Percentiles rank a stretch among this genome's conserved stretches.
Conservation (phyloP, 2,888 invertebrate genomes). For the Tiphia femorata region DNA sequence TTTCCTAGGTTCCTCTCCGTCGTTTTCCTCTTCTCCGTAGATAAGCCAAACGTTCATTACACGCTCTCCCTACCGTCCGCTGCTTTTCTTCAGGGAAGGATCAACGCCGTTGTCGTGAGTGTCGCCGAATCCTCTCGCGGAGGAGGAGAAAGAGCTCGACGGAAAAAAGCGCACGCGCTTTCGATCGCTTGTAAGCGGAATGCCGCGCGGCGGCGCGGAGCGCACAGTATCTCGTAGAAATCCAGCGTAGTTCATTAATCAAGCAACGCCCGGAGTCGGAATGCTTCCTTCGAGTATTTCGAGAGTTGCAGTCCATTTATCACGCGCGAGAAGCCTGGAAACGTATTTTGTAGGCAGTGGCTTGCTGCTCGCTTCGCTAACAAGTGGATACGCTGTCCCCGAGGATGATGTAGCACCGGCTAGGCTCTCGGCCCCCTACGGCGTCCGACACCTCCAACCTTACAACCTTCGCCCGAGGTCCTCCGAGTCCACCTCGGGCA, state of each 20-base stretch:
- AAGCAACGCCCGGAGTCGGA: constrained; percentile 65
- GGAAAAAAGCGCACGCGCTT: too few species aligned
- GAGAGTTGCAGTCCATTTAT: constrained; percentile 67
- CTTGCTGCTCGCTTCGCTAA: constrained; percentile 63
- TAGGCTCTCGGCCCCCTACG: constrained; percentile 62
- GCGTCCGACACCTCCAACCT: constrained; percentile 66
- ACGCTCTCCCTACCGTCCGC: too few species aligned
- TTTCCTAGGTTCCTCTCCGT: too few species aligned
- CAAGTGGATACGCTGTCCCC: constrained; percentile 67
- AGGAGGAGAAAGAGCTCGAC: too few species aligned
- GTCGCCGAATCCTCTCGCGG: too few species aligned
- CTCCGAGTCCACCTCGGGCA: too few species aligned
- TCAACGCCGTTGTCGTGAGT: too few species aligned
- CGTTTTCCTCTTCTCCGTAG: too few species aligned
- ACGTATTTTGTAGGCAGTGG: constrained; percentile 66
- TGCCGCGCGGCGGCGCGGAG: neutral
- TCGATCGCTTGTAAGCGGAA: too few species aligned
- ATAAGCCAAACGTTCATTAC: too few species aligned
- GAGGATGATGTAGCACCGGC: constrained; percentile 66
- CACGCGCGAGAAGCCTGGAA: constrained; percentile 59
- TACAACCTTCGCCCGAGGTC: constrained; percentile 54
- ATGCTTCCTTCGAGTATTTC: constrained; percentile 67
- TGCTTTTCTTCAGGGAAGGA: too few species aligned
- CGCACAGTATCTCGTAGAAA: constrained; percentile 52
- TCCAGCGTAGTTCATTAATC: constrained; percentile 66